Percentiles rank a stretch among this genome's conserved stretches.
Evolutionary conservation across 1,140 invertebrate genomes (phyloP).

Genomic region (Papilio polyxenes): DNA sequence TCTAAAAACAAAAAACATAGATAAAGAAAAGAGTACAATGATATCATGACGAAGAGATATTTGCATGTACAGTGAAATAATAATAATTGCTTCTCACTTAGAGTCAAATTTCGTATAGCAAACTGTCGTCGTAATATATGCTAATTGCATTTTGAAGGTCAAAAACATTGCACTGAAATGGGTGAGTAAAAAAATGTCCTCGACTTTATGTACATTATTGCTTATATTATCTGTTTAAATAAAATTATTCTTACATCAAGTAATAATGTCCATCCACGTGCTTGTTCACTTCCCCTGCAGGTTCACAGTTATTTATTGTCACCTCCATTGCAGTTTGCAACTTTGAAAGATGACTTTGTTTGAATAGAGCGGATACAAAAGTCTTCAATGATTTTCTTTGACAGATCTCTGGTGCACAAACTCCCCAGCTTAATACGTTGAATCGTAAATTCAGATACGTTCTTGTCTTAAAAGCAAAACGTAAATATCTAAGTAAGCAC

Average conservation of each 20-base stretch:
- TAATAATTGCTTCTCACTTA: no score
- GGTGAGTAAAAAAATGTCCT: no score
- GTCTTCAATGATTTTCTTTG: constrained; percentile 2
- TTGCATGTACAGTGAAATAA: no score
- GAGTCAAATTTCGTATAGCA: no score
- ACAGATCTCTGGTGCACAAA: constrained; percentile 6
- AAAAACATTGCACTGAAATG: no score
- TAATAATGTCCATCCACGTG: not conserved
- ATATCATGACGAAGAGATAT: no score
- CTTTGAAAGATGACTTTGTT: constrained; percentile 2
- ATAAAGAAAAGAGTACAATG: not conserved
- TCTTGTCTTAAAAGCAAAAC: not conserved
- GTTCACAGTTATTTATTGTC: not conserved
- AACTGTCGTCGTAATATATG: no score
- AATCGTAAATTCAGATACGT: constrained; percentile 2
- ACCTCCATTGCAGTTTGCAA: not conserved
- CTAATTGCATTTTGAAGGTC: no score
- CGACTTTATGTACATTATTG: no score
- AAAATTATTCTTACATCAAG: not conserved
- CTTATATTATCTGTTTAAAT: no score
- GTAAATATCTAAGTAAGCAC: constrained; percentile 45
- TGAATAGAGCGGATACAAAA: not conserved
- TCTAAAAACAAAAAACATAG: not conserved
- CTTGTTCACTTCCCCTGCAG: not conserved
- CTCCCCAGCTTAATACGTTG: not conserved